Conservation (phyloP, 2,113 vertebrate species). For the Saccopteryx leptura region DNA sequence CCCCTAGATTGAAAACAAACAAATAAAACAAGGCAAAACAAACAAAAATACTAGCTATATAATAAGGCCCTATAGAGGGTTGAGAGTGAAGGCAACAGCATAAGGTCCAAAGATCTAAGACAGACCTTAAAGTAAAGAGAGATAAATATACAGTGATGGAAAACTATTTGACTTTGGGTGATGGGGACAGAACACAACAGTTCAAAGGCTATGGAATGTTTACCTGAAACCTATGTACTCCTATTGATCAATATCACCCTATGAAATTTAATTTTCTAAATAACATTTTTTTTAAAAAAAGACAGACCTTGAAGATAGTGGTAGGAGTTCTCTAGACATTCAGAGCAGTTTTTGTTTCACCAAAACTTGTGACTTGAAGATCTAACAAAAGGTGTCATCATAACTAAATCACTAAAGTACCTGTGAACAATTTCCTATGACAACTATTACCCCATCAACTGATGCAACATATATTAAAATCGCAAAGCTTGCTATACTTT, state of each 20-base stretch:
- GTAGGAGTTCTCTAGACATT: background rate
- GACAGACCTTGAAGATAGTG: background rate
- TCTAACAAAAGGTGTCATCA: background rate
- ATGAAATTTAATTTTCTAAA: no score
- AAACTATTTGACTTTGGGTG: no score
- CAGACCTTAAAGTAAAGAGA: background rate
- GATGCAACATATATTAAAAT: slow-evolving; percentile 44
- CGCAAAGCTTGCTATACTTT: slow-evolving; percentile 20
- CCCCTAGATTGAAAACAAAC: background rate
- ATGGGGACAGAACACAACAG: no score
- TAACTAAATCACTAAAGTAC: slow-evolving; percentile 17
- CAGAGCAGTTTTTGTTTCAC: background rate
- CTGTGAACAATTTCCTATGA: slow-evolving; percentile 11
- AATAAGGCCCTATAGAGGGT: background rate
- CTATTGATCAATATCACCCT: no score
- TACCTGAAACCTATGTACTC: no score
- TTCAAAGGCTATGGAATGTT: no score
- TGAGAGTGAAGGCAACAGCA: slow-evolving; percentile 38
- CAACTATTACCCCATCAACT: background rate
- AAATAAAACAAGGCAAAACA: background rate
- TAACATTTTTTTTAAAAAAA: background rate
- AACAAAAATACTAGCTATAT: slow-evolving; percentile 25
- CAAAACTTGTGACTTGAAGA: slow-evolving; percentile 28
- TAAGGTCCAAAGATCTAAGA: slow-evolving; percentile 21
- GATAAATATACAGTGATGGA: no score